These are phyloP conservation scores for Microplitis deprimator DNA, from an alignment of 2,888 invertebrate species.

Conservation along the genomic window DNA sequence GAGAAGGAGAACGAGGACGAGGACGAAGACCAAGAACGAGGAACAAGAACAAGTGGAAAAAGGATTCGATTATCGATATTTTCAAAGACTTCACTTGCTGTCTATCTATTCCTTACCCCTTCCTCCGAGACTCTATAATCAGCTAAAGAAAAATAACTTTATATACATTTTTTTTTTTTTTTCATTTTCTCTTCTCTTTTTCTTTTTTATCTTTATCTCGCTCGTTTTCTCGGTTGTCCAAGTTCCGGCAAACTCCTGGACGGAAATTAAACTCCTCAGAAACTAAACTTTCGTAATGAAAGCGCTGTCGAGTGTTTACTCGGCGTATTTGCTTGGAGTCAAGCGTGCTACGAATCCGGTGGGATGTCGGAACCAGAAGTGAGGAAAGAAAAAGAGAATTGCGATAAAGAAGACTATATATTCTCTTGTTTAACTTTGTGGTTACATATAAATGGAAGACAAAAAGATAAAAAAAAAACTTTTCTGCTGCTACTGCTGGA, in stretches of 20 bases:
- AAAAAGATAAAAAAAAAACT: constrained; percentile 12
- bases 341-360: constrained; percentile 41
- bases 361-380: constrained; percentile 3
- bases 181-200: constrained; percentile 5
- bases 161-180: neutral
- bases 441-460: neutral
- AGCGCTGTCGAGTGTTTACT: constrained; percentile 56
- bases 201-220: neutral
- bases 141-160: neutral
- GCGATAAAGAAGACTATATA: neutral
- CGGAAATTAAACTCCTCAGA: constrained; percentile 59
- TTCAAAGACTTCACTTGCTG: constrained; percentile 2
- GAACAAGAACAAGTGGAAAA: neutral
- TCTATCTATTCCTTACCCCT: neutral
- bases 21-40: neutral
- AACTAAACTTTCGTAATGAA: constrained; percentile 59
- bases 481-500: neutral
- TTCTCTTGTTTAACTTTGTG: constrained; percentile 24
- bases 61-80: constrained; percentile 14
- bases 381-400: neutral
- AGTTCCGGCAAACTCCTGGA: constrained; percentile 50
- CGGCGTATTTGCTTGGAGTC: constrained; percentile 54
- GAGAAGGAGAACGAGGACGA: neutral
- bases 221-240: constrained; percentile 51
- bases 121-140: neutral